Evolutionary conservation across 1,140 invertebrate species (phyloP), one percentile per base, ranked within the genome.

Genomic region (Meloidogyne floridensis): DNA sequence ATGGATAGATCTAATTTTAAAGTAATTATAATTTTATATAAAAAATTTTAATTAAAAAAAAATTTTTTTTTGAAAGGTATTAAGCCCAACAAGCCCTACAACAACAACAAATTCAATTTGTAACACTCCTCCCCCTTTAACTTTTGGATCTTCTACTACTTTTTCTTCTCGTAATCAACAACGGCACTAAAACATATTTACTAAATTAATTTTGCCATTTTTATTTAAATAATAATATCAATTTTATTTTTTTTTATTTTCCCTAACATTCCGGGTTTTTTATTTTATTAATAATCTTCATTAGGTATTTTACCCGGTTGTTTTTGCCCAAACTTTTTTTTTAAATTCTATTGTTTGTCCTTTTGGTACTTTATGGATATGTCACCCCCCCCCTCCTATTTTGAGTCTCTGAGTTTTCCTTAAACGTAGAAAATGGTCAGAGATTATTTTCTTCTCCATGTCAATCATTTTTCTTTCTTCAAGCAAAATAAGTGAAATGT

Each of bases 1-100:
- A 73, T 84, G 79, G 85, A 86, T n/a, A 47, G 47, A 8, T 47
- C 47, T 47, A 69, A 59, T 51, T 82, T 76, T 10, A 84, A 84
- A 70, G 81, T 75, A 47, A 13, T 32, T 32, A 32, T 32, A 59
- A 13, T 65, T 65, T 65, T n/a, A 65, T n/a, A n/a, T n/a, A n/a
- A n/a, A n/a, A n/a, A n/a, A n/a, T n/a, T n/a, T n/a, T n/a, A n/a
- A n/a, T 65, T 65, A n/a, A 6, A n/a, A n/a, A n/a, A 65, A 65
- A n/a, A 47, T 1, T 47, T 47, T 47, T 13, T 76, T 65, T 73
- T 77, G 4, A 43, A 59, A 75, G 43, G 6, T 53, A 15, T 13
- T 54, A 2, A 42, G 53, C 11, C 79, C 32, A 42, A n/a, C 42
- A 10, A 80, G n/a, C 71, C 78, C 32, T 32, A 32, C 32, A 79